These are phyloP conservation scores for Aphyosemion australe DNA, from an alignment of 2,113 vertebrate genomes.

Conservation along the genomic window DNA sequence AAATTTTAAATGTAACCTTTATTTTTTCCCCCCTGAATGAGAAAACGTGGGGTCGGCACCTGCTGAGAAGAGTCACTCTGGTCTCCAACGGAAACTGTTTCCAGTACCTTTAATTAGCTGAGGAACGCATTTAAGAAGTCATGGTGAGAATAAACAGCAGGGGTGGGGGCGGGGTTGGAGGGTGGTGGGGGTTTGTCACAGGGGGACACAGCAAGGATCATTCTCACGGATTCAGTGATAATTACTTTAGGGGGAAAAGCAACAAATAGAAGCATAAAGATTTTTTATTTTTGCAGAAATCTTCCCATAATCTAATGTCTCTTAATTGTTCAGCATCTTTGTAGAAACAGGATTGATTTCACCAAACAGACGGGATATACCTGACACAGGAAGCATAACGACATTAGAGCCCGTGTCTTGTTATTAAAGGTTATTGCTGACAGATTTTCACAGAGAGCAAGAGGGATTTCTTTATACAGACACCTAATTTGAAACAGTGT, in stretches of 20 bases:
- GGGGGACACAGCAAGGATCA: not conserved
- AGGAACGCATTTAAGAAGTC: not conserved
- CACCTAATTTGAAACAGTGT: not conserved
- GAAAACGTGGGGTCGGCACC: not conserved
- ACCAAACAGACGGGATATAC: constrained; percentile 19
- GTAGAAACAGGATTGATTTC: not conserved
- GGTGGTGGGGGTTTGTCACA: not conserved
- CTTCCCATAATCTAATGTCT: too few species aligned
- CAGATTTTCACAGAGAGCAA: constrained; percentile 1
- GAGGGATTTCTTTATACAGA: not conserved
- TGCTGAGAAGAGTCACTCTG: not conserved
- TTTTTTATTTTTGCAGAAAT: not conserved
- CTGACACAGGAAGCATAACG: constrained; percentile 16
- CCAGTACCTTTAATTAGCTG: not conserved
- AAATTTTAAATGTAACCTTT: too few species aligned
- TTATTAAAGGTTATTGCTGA: constrained; percentile 21
- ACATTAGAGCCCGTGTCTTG: constrained; percentile 1
- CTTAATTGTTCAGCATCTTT: not conserved
- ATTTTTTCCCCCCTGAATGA: too few species aligned
- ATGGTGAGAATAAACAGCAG: constrained; percentile 1
- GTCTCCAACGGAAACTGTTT: not conserved
- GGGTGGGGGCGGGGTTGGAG: not conserved
- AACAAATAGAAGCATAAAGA: not conserved
- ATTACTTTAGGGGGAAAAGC: not conserved
- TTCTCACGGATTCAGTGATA: not conserved